phyloP scores from a whole-genome alignment of 92 coral and sea anemone genomes.

The Isaurus tuberculatus region DNA sequence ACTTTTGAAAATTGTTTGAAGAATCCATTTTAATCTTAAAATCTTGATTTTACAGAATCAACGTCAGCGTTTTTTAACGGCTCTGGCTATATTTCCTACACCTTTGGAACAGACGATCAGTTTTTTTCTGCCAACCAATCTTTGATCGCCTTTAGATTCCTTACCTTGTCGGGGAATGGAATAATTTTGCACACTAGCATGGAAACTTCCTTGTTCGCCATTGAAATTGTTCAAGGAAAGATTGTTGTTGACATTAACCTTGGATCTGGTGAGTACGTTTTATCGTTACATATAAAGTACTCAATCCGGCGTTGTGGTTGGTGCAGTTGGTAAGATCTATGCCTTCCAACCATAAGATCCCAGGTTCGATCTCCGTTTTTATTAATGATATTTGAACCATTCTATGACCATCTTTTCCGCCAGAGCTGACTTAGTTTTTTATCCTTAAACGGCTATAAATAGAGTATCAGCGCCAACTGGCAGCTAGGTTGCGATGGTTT shows the following conservation, averaged over 20 bases:
- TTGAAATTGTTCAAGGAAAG: constrained; percentile 19
- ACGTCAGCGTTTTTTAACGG: constrained; percentile 74
- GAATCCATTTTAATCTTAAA: no score
- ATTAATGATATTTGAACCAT: no score
- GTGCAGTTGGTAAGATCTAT: no score
- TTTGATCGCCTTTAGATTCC: constrained; percentile 69
- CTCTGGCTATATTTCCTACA: constrained; percentile 65
- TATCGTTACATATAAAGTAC: background rate
- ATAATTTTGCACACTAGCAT: constrained; percentile 47
- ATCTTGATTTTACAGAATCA: constrained; percentile 65
- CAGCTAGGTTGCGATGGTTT: no score
- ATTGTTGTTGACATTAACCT: constrained; percentile 19
- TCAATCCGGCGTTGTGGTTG: no score
- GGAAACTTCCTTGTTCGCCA: background rate
- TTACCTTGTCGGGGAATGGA: constrained; percentile 55
- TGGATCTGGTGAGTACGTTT: constrained; percentile 28
- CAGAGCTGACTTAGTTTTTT: no score
- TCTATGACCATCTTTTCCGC: no score
- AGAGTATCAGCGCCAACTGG: no score
- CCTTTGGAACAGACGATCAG: constrained; percentile 62
- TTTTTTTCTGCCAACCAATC: constrained; percentile 48
- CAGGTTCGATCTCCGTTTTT: no score
- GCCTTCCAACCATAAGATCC: no score
- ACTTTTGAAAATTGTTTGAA: no score
- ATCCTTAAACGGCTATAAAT: no score